A percentile compares a stretch with the other conserved stretches of the same genome.
These are phyloP conservation scores for Aphelinus certus DNA, from an alignment of 1,140 invertebrate genomes.

Conservation along the genomic window DNA sequence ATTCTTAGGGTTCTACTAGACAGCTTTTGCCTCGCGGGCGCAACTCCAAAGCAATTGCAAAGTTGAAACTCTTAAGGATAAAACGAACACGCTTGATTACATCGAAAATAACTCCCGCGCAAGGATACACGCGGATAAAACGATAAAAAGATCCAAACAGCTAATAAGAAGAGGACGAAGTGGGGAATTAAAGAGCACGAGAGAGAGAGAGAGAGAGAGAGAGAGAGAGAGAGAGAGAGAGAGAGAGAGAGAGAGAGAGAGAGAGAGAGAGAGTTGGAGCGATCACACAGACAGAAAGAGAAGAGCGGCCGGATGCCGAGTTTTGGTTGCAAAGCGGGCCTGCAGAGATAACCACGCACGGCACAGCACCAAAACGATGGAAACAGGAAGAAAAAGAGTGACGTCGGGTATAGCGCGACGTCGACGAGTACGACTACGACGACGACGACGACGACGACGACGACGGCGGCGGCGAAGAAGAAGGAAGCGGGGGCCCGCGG, in stretches of 20 bases:
- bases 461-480: not conserved
- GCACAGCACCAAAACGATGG: too few relatives aligned
- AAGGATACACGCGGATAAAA: not conserved
- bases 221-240: constrained; percentile 5
- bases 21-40: too few relatives aligned
- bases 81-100: too few relatives aligned
- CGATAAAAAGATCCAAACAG: not conserved
- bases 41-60: too few relatives aligned
- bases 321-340: too few relatives aligned
- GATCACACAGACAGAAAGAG: not conserved
- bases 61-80: too few relatives aligned
- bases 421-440: not conserved
- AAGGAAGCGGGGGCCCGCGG: constrained; percentile 1
- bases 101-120: constrained; percentile 18
- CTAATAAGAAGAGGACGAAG: not conserved
- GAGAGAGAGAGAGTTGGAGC: not conserved
- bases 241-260: too few relatives aligned
- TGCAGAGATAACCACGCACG: too few relatives aligned
- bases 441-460: constrained; percentile 11
- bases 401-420: too few relatives aligned
- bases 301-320: too few relatives aligned
- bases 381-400: too few relatives aligned
- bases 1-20: too few relatives aligned
- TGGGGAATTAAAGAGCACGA: constrained; percentile 37
- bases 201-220: not conserved